These are phyloP conservation scores for Gopherus evgoodei DNA, from an alignment of 2,113 vertebrate species.

Conservation along the genomic window DNA sequence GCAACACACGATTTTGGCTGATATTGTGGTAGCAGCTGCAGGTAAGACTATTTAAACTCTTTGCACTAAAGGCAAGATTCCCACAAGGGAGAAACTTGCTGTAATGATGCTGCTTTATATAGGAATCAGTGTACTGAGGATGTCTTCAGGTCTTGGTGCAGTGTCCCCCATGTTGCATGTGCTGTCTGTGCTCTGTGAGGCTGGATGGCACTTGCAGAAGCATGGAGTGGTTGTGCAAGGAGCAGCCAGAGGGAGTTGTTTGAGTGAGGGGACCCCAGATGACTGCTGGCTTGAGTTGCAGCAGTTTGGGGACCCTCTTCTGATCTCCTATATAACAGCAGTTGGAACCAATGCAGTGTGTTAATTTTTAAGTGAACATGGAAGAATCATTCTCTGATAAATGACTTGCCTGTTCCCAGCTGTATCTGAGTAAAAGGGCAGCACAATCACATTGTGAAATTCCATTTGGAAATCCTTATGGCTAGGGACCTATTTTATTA, in stretches of 20 bases:
- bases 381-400: not conserved
- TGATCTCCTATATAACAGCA: not conserved
- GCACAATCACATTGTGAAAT: not conserved
- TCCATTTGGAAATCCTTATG: not conserved
- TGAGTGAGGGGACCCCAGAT: not conserved
- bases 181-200: not conserved
- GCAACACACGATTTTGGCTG: constrained; percentile 91
- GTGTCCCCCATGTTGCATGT: not conserved
- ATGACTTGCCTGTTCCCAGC: not conserved
- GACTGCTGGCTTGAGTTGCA: not conserved
- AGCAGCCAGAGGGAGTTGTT: not conserved
- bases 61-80: not conserved
- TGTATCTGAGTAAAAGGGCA: not conserved
- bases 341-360: not conserved
- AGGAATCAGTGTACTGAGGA: not conserved
- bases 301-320: not conserved
- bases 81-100: not conserved
- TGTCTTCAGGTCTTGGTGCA: not conserved
- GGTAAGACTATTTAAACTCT: constrained; percentile 76
- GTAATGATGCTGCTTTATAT: not conserved
- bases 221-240: not conserved
- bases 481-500: not conserved
- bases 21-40: constrained; percentile 95
- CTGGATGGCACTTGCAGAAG: not conserved
- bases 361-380: not conserved